These are phyloP conservation scores for Halocynthia aurantium DNA, from an alignment of 23 tunicate species.

Conservation along the genomic window DNA sequence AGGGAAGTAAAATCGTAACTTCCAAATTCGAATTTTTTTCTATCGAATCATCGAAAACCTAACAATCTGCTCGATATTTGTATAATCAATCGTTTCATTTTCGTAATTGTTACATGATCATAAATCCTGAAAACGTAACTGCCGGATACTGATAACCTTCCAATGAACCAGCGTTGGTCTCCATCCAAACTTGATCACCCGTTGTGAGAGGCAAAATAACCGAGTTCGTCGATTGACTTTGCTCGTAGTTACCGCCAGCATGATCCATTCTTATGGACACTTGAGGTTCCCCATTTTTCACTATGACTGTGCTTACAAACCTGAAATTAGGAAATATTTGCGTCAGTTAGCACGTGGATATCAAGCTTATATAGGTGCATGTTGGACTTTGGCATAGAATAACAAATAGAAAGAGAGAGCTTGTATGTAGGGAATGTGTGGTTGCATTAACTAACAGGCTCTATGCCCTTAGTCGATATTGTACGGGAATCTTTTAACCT, in stretches of 20 bases:
- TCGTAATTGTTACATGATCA: constrained; percentile 12
- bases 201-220: neutral
- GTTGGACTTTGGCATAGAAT: too few species aligned
- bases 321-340: constrained; percentile 8
- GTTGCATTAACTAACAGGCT: too few species aligned
- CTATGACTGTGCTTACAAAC: constrained; percentile 7
- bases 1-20: too few species aligned
- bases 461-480: too few species aligned
- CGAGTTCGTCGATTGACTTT: constrained; percentile 18
- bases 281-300: constrained; percentile 1
- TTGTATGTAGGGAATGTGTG: too few species aligned
- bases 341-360: too few species aligned
- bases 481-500: too few species aligned
- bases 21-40: too few species aligned
- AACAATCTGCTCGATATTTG: too few species aligned
- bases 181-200: constrained; percentile 21
- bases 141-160: constrained; percentile 14
- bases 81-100: neutral
- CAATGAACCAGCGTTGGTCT: constrained; percentile 7
- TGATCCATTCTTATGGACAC: constrained; percentile 12
- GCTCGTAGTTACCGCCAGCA: neutral
- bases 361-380: too few species aligned
- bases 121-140: constrained; percentile 19
- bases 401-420: too few species aligned
- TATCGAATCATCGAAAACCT: too few species aligned